Evolutionary conservation across 2,113 vertebrate species (phyloP).

Genomic region (Lepisosteus osseus): DNA sequence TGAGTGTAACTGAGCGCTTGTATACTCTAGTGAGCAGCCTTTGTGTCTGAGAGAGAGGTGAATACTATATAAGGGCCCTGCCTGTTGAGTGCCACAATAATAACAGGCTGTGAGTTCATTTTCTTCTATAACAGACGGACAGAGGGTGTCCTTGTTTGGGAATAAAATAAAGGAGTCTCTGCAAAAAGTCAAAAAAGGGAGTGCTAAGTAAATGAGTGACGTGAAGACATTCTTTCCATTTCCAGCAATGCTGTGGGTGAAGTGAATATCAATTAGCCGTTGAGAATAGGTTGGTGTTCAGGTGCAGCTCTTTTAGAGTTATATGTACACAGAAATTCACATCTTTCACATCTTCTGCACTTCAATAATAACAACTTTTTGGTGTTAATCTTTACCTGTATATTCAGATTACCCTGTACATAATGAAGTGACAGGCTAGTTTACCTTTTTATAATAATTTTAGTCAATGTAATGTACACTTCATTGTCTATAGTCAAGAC

Average conservation of each 20-base stretch:
- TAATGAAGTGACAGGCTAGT: neutral
- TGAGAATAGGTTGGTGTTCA: neutral
- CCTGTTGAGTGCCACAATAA: constrained; percentile 37
- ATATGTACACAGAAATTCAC: constrained; percentile 39
- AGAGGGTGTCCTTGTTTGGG: constrained; percentile 45
- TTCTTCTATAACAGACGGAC: constrained; percentile 37
- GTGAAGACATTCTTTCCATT: neutral
- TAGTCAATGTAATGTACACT: neutral
- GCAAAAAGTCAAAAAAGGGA: neutral
- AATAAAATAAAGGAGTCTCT: neutral
- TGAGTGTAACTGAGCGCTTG: constrained; percentile 69
- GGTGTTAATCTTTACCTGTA: neutral
- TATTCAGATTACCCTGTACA: constrained; percentile 5
- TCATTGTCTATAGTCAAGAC: no score
- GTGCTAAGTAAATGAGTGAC: constrained; percentile 3
- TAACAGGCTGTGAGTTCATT: constrained; percentile 32
- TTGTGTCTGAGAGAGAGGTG: constrained; percentile 54
- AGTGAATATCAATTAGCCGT: neutral
- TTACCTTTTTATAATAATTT: constrained; percentile 15
- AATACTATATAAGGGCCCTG: constrained; percentile 22
- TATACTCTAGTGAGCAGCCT: constrained; percentile 61
- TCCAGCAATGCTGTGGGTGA: neutral
- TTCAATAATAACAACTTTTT: neutral
- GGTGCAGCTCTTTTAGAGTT: constrained; percentile 3
- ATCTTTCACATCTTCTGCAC: neutral